Base-by-base conservation (phyloP, 1,140 invertebrate species). In the Cyclina sinensis region DNA sequence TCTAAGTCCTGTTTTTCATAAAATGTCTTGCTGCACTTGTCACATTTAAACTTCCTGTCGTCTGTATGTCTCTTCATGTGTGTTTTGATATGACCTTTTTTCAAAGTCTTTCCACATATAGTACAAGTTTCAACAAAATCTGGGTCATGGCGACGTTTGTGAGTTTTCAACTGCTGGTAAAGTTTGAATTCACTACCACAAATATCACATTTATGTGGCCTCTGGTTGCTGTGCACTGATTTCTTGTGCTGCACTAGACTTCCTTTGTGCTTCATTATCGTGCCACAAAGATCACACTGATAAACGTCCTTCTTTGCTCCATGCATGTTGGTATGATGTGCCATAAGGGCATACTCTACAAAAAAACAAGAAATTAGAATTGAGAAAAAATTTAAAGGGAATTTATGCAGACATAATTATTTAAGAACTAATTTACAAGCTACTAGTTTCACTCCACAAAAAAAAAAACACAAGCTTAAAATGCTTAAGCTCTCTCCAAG, bases 221-320 rank as follows among this genome's bases (percentile, higher is more conserved):
- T 39, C 4, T 2, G 5, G 27, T 51, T 35, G 27, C 43, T 51
- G n/a, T 78, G 73, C 14, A 78, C 32, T 2, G 73, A 46, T n/a
- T 78, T 78, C 73, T 48, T 78, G 43, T 78, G 73, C 27, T 78
- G 73, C n/a, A 78, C 73, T 1, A 78, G 73, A 37, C 39, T 78
- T 2, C 73, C 73, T 35, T 39, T 46, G 21, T 78, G 73, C 32
- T 78, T 78, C 0, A 78, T 1, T 14, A 37, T 37, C 16, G 73
- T 43, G 4, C 73, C 73, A 78, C 73, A 78, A 9, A 78, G 39
- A 24, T 78, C 73, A 78, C 73, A 78, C 24, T 78, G 73, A 78
- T 48, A 78, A 12, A 35, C 73, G 12, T 18, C 14, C 16, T 37
- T 24, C n/a, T 32, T 46, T 1, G 16, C 48, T 48, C 39, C 27